Evolutionary conservation across 2,113 vertebrate genomes (phyloP).

Genomic region (Gallinago media): DNA sequence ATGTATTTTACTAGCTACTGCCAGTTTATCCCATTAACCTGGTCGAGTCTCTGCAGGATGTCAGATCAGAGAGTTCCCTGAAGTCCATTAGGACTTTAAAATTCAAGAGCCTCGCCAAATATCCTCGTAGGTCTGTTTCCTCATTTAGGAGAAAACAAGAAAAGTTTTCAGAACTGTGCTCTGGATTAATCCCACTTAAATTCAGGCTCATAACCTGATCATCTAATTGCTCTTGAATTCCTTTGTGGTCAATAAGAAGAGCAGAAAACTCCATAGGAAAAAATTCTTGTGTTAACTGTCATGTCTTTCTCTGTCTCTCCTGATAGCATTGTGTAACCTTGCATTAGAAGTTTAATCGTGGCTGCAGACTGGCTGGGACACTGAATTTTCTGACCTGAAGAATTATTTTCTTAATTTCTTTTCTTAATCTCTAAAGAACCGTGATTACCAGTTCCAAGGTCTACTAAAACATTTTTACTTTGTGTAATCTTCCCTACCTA

Average conservation of each 20-base stretch:
- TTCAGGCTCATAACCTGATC: neutral
- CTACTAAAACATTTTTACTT: neutral
- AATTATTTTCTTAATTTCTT: neutral
- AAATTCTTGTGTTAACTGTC: neutral
- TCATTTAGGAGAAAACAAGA: neutral
- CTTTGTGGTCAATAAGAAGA: neutral
- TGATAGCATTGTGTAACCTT: neutral
- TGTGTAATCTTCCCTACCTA: neutral
- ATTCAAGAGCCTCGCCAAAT: neutral
- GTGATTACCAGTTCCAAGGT: neutral
- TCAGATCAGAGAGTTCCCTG: neutral
- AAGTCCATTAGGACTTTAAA: neutral
- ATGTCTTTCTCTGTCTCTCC: fast-evolving
- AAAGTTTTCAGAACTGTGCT: neutral
- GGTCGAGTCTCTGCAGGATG: neutral
- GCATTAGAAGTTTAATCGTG: neutral
- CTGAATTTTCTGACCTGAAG: neutral
- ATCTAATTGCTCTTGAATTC: neutral
- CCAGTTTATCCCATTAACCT: neutral
- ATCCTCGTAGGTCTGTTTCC: fast-evolving
- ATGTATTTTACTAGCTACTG: neutral
- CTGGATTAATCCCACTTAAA: neutral
- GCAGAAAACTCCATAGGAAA: neutral
- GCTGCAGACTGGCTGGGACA: neutral
- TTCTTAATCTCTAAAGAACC: neutral